Evolutionary conservation across 2,113 vertebrate genomes (phyloP).

Genomic region (Datnioides undecimradiatus): DNA sequence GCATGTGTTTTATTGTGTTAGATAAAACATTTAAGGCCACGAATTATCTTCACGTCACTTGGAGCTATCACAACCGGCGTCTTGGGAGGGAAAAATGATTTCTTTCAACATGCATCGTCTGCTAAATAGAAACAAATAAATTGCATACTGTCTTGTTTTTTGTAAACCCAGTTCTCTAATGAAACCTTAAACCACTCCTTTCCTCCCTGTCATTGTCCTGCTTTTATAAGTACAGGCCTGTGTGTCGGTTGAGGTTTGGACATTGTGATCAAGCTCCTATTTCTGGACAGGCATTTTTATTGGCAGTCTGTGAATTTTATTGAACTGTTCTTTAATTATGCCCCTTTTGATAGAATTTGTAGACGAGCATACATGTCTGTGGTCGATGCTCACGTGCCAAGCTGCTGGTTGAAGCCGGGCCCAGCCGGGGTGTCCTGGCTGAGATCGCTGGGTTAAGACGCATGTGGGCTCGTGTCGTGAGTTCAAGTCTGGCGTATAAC

Average conservation of each 20-base stretch:
- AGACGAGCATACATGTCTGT: constrained; percentile 37
- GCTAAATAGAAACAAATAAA: constrained; percentile 2
- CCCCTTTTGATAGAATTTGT: constrained; percentile 49
- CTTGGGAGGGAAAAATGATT: not conserved
- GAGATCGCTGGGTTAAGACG: not conserved
- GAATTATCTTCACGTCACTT: not conserved
- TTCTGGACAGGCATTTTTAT: constrained; percentile 59
- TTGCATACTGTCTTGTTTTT: not conserved
- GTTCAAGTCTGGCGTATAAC: constrained; percentile 22
- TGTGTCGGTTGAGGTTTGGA: constrained; percentile 55
- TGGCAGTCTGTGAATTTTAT: constrained; percentile 49
- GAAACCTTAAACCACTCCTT: constrained; percentile 35
- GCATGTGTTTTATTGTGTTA: constrained; percentile 1
- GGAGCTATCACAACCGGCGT: constrained; percentile 3
- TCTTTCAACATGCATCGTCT: not conserved
- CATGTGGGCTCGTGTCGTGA: constrained; percentile 15
- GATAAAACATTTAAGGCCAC: constrained; percentile 47
- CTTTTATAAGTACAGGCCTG: constrained; percentile 48
- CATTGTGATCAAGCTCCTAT: constrained; percentile 62
- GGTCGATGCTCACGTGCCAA: constrained; percentile 15
- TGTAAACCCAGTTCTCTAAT: constrained; percentile 31
- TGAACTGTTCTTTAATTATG: constrained; percentile 67
- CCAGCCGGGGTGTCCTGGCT: not conserved
- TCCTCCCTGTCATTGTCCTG: constrained; percentile 65
- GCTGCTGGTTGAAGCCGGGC: constrained; percentile 3